Evolutionary conservation across 2,888 invertebrate species (phyloP), one percentile per base, ranked within the genome.

Genomic region (Podabrus alpinus): DNA sequence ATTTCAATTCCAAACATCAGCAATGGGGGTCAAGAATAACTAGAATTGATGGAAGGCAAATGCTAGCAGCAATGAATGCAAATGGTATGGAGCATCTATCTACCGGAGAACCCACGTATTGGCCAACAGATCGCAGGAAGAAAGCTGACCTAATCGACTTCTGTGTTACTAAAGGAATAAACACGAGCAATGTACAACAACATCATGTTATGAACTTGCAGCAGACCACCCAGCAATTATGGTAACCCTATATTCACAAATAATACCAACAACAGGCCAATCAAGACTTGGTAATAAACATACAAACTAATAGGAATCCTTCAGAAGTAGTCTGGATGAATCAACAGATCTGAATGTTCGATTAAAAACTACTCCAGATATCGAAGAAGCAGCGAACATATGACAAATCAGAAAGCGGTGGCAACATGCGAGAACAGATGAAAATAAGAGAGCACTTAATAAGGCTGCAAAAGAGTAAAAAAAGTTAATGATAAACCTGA

Each of bases 101-200:
- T 16, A 74, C 80, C 5, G 72, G 74, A 4, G 29, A 80, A 71
- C 80, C n/a, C n/a, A n/a, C n/a, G n/a, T n/a, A n/a, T n/a, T n/a
- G n/a, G n/a, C n/a, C n/a, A n/a, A n/a, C n/a, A 79, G 59, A 79
- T 13, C 15, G 5, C 16, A 25, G 62, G 24, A 16, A 45, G 64
- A 13, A 19, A 24, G 25, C 64, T 25, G 29, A 17, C 64, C 15
- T 15, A 64, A 25, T 64, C 17, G 15, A 19, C 15, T 25, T 69
- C 25, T 21, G 17, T n/a, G 25, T 67, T 16, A 45, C 13, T 3
- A 67, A 67, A 45, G 67, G 45, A 16, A 45, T 67, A 25, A 67
- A 67, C 16, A 21, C n/a, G 1, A 59, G 59, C 68, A 68, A 17
- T 59, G 17, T 15, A 10, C 4, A 16, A 69, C 1, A n/a, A 19